Base-by-base conservation (phyloP, 2,888 invertebrate genomes). In the Callimorpha dominula region DNA sequence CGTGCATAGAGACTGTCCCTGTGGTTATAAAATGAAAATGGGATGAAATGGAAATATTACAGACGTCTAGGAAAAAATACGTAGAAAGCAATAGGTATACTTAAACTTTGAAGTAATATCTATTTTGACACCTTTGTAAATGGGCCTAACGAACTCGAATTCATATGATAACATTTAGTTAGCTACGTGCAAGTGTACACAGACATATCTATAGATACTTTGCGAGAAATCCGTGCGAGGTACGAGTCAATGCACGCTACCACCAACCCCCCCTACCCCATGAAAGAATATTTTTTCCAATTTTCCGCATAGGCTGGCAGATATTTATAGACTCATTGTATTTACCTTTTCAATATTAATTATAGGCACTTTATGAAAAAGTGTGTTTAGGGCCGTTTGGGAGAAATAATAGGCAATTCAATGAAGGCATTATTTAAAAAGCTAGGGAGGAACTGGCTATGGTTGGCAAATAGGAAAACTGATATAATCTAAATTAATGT, bases 181-280 rank as follows among this genome's bases (percentile, higher is more conserved):
- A 46, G 43, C 9, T 46, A 81, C 71, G 70, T 73, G 77, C 76
- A 81, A 80, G 74, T 70, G 68, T 74, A 68, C 50, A 76, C n/a
- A 57, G 42, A 67, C 57, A 60, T 1, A 71, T 73, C 76, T 77
- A 74, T 82, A 79, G 68, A 68, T 81, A 78, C 72, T 68, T n/a
- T 52, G 84, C 75, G 89, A 75, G 90, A 87, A 85, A 83, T 88
- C 89, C 87, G 94, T 93, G 83, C 94, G 85, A 90, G 94, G 93
- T 86, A 93, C 93, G 91, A 85, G 74, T 76, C 80, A 83, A 77
- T 85, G 86, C 90, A 88, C 88, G 85, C 87, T 78, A 84, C 77
- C 78, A 74, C 74, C 76, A 68, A 68, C 65, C 81, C 75, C 76
- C 78, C 75, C 76, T 65, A 68, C 72, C 81, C 75, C 75, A 79